Evolutionary conservation across 1,140 invertebrate species (phyloP).

Genomic region (Berghia stephanieae): DNA sequence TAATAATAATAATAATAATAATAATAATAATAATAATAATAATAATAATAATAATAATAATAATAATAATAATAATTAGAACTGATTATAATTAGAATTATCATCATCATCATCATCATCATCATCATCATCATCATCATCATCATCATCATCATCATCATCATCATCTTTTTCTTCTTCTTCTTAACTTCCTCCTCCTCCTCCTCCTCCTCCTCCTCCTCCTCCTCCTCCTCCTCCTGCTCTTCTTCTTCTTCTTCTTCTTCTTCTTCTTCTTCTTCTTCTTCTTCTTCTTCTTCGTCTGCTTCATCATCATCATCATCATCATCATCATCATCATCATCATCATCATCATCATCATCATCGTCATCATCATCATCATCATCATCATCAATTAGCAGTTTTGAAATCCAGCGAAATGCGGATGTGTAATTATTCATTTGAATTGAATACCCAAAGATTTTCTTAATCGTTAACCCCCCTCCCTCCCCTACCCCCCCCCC

Average conservation of each 20-base stretch:
- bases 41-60: not conserved
- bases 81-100: no score
- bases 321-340: constrained; percentile 24
- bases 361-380: constrained; percentile 30
- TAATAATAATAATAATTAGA: not conserved
- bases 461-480: no score
- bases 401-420: no score
- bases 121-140: constrained; percentile 22
- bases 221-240: constrained; percentile 21
- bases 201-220: not conserved
- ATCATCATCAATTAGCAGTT: constrained; percentile 26
- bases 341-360: constrained; percentile 31
- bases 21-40: not conserved
- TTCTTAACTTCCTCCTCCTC: not conserved
- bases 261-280: constrained; percentile 14
- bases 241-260: not conserved
- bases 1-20: not conserved
- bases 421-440: no score
- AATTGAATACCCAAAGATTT: no score
- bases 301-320: not conserved
- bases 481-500: no score
- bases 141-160: constrained; percentile 26
- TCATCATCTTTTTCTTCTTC: not conserved
- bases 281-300: not conserved
- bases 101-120: constrained; percentile 4